Evolutionary conservation across 2,113 vertebrate genomes (phyloP), one percentile per base, ranked within the genome.

Genomic region (Perca fluviatilis): DNA sequence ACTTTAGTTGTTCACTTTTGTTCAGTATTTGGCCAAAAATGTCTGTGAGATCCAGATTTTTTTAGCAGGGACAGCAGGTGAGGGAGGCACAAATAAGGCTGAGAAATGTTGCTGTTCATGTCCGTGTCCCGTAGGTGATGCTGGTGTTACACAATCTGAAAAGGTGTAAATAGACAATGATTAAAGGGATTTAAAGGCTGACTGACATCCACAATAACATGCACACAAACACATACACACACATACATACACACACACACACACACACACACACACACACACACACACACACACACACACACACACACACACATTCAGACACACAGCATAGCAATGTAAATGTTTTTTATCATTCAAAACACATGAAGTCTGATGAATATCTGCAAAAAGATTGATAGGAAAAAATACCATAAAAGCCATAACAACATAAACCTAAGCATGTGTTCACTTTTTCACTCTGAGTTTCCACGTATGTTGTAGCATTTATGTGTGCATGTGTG

Each of bases 71-170:
- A 61, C 27, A 53, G 51, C 54, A 68, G 56, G 25, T 56, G 56
- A 82, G 14, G 1, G 15, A 46, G 1, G 10, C 10, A 21, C 4
- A 1, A 63, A 40, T 3, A 49, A 78, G 3, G 53, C 47, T 57
- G 50, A 33, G 13, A 72, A 11, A 49, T 13, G 12, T 54, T 85
- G 78, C 62, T 79, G 70, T 86, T 89, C 21, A 36, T 46, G 18
- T 15, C 16, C 15, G 2, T 46, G 5, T 67, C 88, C 93, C 84
- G 79, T 75, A 84, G 91, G 87, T 83, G 89, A 53, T 81, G 91
- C 91, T 93, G 74, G 40, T 84, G 92, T 50, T 40, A 61, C 90
- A 87, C 83, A 51, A 13, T 73, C 49, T 78, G 43, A 79, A 46
- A 54, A 40, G 0, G 6, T 21, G n/a, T 40, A 64, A 80, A 23